These are phyloP conservation scores for Criorhina ranunculi DNA, from an alignment of 2,888 invertebrate genomes.

Conservation along the genomic window DNA sequence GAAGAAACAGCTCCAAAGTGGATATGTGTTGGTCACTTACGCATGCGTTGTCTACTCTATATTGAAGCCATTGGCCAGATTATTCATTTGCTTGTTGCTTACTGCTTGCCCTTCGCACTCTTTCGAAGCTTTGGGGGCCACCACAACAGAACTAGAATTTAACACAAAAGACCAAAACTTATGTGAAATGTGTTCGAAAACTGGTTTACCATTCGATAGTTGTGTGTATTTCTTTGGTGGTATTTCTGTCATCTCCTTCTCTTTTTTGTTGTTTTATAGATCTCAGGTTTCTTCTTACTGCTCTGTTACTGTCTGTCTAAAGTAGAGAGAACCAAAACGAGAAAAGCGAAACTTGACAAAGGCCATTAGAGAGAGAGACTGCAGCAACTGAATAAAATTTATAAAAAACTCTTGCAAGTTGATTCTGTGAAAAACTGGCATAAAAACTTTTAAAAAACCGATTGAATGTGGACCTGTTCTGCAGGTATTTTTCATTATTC, in stretches of 20 bases:
- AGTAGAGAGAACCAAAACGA: conserved; percentile 21
- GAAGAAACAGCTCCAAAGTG: conserved; percentile 11
- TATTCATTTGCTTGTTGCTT: conserved; percentile 17
- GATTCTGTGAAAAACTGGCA: conserved; percentile 47
- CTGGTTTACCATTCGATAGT: conserved; percentile 64
- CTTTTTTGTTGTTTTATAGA: conserved; percentile 2
- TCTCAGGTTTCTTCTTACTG: conserved; percentile 64
- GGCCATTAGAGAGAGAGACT: conserved; percentile 60
- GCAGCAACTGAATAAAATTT: conserved; percentile 65
- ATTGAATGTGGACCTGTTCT: conserved; percentile 72
- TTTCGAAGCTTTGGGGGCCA: conserved; percentile 33
- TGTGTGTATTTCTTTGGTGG: conserved; percentile 45
- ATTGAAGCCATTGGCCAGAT: conserved; percentile 56
- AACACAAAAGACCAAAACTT: conserved; percentile 46
- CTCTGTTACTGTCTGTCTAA: conserved; percentile 55
- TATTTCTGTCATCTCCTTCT: conserved; percentile 41
- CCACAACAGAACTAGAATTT: conserved; percentile 52
- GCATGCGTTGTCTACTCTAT: conserved; percentile 34
- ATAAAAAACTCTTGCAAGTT: conserved; percentile 68
- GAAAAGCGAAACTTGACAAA: conserved; percentile 73
- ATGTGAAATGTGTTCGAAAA: conserved; percentile 54
- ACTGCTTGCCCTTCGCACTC: not conserved
- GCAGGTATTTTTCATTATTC: conserved; percentile 68
- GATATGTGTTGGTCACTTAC: conserved; percentile 32
- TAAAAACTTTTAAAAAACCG: conserved; percentile 27